These are phyloP conservation scores for Orchesellides sinensis DNA, from an alignment of 2,888 invertebrate species.

Conservation along the genomic window DNA sequence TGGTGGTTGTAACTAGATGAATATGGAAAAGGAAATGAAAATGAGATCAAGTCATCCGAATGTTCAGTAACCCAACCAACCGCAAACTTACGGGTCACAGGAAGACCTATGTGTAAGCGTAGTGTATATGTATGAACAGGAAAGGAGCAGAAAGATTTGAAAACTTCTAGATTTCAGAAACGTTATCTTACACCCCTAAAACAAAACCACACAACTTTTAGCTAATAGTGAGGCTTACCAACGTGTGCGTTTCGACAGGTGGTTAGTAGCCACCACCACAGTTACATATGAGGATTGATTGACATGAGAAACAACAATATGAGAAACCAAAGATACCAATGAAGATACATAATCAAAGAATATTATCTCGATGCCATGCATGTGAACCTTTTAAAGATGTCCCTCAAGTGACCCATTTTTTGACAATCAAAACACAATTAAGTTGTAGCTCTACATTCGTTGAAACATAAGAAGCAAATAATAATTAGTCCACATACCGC, in stretches of 20 bases:
- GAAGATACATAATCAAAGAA: neutral
- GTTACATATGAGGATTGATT: constrained; percentile 7
- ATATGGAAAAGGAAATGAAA: constrained; percentile 9
- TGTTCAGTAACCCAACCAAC: constrained; percentile 12
- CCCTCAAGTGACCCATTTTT: too few relatives aligned
- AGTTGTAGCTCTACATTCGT: neutral
- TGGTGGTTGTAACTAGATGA: too few relatives aligned
- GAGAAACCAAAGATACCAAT: neutral
- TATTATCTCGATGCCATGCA: neutral
- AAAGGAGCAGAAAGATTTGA: neutral
- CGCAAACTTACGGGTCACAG: neutral
- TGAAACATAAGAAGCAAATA: neutral
- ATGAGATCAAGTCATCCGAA: neutral
- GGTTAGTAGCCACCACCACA: too few relatives aligned
- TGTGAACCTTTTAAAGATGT: too few relatives aligned
- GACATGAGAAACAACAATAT: neutral
- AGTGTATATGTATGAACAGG: neutral
- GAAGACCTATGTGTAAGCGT: neutral
- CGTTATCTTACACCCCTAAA: neutral
- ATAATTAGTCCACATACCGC: constrained; percentile 80
- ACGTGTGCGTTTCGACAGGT: constrained; percentile 52
- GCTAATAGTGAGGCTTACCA: constrained; percentile 25
- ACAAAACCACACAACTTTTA: neutral
- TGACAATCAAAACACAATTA: too few relatives aligned
- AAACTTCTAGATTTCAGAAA: neutral